Base-by-base conservation (phyloP, 2,797 vertebrate genomes). In the Alexandromys oeconomus region DNA sequence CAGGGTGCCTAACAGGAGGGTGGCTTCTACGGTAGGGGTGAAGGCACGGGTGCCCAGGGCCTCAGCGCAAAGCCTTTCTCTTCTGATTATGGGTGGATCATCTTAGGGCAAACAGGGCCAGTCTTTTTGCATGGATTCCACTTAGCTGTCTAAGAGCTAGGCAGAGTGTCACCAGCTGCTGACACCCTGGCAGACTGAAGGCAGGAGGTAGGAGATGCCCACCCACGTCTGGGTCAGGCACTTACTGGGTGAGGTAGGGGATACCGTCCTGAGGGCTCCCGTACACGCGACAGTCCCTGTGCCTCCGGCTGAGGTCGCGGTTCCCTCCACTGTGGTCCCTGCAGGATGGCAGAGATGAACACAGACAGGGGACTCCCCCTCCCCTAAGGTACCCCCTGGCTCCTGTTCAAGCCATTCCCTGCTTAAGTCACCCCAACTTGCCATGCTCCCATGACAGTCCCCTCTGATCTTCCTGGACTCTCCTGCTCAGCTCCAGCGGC, bases 241-340 rank as follows among this genome's bases (percentile, higher is more conserved):
- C 99, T 99, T 98, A 99, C 99, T 99, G 98, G 67, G 99, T 99
- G 96, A 99, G 99, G 95, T 99, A 99, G n/a, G 99, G 99, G 97
- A 99, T 99, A 98, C 99, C 99, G 63, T 99, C 99, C 2, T 98
- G 98, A 25, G 99, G 98, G 4, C 99, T 99, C 97, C 99, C 99
- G 0, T 99, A 99, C 15, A 99, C 99, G 87, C 98, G 98, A 95
- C 99, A 99, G 71, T 99, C 99, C 92, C 94, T 96, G 97, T 99
- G 98, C 81, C 98, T 97, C 98, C 98, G 99, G 97, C 99, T 99
- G 93, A 99, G 98, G 0, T 85, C 98, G 1, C 99, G 98, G 31
- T 99, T 99, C 51, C 99, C 99, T n/a, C 99, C 99, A 37, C 99
- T 99, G 98, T 99, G 99, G 98, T 99, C 99, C 99, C 99, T 99